Evolutionary conservation across 2,113 vertebrate genomes (phyloP).

Genomic region (Eptesicus fuscus): DNA sequence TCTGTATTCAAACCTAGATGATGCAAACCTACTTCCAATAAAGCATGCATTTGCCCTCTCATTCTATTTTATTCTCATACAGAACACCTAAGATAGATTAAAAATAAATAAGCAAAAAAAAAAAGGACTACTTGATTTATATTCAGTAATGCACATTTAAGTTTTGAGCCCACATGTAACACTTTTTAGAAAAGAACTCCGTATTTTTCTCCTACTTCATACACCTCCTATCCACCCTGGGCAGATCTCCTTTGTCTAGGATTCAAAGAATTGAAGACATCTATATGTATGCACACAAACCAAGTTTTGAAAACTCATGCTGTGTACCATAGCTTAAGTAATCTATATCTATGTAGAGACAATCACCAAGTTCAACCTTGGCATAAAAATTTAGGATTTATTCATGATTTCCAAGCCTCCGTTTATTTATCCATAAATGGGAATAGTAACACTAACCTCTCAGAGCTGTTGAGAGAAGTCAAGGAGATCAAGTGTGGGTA

Average conservation of each 20-base stretch:
- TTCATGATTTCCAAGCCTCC: background rate
- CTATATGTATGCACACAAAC: background rate
- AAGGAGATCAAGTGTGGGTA: background rate
- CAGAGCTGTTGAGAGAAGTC: background rate
- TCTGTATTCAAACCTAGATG: background rate
- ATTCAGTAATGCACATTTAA: background rate
- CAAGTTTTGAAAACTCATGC: background rate
- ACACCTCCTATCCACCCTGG: background rate
- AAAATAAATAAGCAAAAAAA: conserved; percentile 10
- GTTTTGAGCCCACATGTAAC: background rate
- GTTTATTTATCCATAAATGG: background rate
- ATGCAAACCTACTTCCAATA: background rate
- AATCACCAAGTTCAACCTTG: background rate
- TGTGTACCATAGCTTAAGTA: background rate
- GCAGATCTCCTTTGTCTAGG: background rate
- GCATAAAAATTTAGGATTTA: background rate
- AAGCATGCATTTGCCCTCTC: background rate
- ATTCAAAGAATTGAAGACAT: background rate
- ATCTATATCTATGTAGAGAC: background rate
- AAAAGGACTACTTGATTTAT: background rate
- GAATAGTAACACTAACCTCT: background rate
- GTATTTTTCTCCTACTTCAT: background rate
- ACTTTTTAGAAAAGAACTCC: background rate
- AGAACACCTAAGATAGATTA: background rate
- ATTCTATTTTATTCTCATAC: background rate